A percentile compares a stretch with the other conserved stretches of the same genome.
Conservation (phyloP, 2,888 invertebrate species). For the Monoplex corrugatus region DNA sequence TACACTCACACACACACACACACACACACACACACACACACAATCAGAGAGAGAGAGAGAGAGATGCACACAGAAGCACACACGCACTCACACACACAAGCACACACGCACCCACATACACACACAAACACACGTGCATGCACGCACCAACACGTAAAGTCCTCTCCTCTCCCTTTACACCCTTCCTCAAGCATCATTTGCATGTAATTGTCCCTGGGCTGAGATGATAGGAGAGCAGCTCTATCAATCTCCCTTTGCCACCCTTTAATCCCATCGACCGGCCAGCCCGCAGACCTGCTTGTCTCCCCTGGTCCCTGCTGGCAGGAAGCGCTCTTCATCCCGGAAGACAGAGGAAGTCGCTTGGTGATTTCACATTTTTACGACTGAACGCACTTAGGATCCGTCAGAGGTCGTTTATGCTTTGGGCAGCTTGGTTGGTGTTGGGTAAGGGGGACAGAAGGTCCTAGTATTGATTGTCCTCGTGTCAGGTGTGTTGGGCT, state of each 20-base stretch:
- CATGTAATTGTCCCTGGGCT: not conserved
- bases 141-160: too few relatives aligned
- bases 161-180: too few relatives aligned
- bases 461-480: too few relatives aligned
- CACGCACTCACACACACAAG: too few relatives aligned
- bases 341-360: conserved; percentile 4
- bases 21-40: too few relatives aligned
- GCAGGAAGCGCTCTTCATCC: conserved; percentile 1
- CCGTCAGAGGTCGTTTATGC: not conserved
- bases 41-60: too few relatives aligned
- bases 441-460: not conserved
- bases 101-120: too few relatives aligned
- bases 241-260: not conserved
- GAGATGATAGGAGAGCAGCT: conserved; percentile 12
- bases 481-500: too few relatives aligned
- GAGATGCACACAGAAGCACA: too few relatives aligned
- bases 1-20: too few relatives aligned
- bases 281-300: not conserved
- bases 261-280: conserved; percentile 1
- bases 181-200: not conserved
- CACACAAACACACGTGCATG: too few relatives aligned
- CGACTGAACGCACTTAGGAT: not conserved
- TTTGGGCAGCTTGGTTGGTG: not conserved
- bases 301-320: not conserved
- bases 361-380: not conserved